phyloP scores from a whole-genome alignment of 2,113 vertebrate species.

The Barnardius zonarius region DNA sequence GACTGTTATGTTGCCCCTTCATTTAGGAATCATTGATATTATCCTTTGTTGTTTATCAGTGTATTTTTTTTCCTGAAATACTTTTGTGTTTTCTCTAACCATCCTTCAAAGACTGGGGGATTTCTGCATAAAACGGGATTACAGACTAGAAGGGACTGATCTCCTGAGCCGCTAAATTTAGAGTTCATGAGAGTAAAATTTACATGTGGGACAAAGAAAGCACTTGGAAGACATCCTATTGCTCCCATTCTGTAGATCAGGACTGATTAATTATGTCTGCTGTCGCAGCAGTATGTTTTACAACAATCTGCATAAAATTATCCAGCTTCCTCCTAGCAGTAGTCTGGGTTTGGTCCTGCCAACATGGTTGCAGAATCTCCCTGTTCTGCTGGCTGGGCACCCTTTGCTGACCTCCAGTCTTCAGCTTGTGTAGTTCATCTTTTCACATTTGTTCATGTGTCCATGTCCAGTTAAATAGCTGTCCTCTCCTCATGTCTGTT shows the following conservation, averaged over 20 bases:
- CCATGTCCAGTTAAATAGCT: background rate
- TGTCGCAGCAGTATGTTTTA: background rate
- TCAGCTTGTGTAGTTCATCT: background rate
- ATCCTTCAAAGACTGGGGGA: background rate
- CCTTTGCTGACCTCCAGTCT: background rate
- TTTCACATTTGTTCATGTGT: background rate
- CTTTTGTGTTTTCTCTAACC: background rate
- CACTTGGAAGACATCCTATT: background rate
- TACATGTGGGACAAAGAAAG: background rate
- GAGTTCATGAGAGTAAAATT: background rate
- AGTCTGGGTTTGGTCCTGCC: background rate
- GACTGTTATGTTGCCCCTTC: background rate
- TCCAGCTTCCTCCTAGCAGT: background rate
- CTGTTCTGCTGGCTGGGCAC: fast-evolving
- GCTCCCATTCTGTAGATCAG: background rate
- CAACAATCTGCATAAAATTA: background rate
- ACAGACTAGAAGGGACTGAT: background rate
- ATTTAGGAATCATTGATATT: background rate
- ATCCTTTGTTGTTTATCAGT: background rate
- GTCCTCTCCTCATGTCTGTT: background rate
- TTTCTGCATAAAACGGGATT: background rate
- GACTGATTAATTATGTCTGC: background rate
- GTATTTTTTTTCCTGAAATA: background rate
- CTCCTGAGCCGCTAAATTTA: background rate
- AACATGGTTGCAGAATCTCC: background rate